Percentiles rank a stretch among this genome's conserved stretches.
Evolutionary conservation across 2,113 vertebrate genomes (phyloP).

Genomic region (Toxostoma redivivum): DNA sequence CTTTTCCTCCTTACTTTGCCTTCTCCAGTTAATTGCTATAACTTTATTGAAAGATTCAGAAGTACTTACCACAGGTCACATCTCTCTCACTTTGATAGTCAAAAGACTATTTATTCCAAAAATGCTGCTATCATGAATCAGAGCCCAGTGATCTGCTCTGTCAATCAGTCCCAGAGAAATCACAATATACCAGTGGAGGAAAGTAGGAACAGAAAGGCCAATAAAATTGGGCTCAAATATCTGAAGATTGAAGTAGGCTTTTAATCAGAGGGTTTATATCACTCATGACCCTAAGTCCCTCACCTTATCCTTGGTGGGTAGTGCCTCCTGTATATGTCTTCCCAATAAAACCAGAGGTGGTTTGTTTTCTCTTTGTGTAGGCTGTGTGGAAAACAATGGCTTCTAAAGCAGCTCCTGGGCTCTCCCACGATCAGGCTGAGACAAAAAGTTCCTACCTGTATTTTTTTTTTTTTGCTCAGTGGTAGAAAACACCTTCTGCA

Average conservation of each 20-base stretch:
- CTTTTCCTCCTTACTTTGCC: neutral
- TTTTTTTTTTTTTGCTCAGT: neutral
- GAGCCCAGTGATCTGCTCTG: neutral
- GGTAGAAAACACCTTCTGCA: neutral
- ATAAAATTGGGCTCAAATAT: neutral
- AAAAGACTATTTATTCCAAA: neutral
- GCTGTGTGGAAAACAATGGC: neutral
- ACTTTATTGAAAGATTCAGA: neutral
- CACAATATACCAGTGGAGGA: neutral
- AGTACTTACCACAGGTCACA: neutral
- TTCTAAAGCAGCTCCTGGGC: neutral
- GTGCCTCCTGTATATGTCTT: neutral
- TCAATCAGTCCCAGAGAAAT: neutral
- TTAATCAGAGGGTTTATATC: neutral
- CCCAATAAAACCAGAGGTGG: neutral
- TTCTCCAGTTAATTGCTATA: neutral
- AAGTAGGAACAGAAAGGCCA: neutral
- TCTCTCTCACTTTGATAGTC: neutral
- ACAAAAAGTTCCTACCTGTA: neutral
- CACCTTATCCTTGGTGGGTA: neutral
- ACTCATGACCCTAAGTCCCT: neutral
- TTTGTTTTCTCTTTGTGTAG: neutral
- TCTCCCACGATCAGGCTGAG: neutral
- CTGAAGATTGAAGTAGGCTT: neutral
- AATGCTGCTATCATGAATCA: neutral